Conservation (phyloP, 2,888 invertebrate species). For the Acronicta aceris region DNA sequence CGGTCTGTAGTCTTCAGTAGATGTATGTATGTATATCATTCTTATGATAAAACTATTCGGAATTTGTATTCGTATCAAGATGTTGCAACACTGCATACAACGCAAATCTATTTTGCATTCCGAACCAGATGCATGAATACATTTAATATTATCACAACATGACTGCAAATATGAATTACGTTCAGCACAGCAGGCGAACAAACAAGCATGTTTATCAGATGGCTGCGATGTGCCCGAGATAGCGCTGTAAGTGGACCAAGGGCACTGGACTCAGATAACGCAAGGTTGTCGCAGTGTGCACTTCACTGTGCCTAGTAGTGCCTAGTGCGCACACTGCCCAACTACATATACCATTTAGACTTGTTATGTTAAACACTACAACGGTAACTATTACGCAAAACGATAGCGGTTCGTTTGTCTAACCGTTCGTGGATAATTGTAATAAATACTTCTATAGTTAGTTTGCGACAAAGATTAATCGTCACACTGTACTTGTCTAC, state of each 20-base stretch:
- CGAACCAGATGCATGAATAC: constrained; percentile 46
- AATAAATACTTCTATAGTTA: constrained; percentile 7
- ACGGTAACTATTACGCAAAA: constrained; percentile 27
- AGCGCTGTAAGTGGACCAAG: constrained; percentile 85
- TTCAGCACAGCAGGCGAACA: constrained; percentile 55
- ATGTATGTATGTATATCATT: not conserved
- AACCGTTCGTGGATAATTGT: constrained; percentile 6
- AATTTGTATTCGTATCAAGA: constrained; percentile 18
- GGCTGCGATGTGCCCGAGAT: constrained; percentile 79
- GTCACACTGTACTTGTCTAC: constrained; percentile 1
- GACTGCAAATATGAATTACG: constrained; percentile 57
- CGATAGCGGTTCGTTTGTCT: constrained; percentile 7
- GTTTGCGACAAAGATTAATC: constrained; percentile 15
- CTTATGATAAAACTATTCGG: constrained; percentile 5
- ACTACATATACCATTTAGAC: constrained; percentile 32
- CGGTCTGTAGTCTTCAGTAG: too few relatives aligned
- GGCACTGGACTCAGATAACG: constrained; percentile 81
- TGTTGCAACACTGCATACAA: constrained; percentile 31
- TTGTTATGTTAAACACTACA: constrained; percentile 29
- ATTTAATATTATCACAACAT: constrained; percentile 50
- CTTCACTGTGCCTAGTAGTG: constrained; percentile 32
- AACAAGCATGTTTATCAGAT: constrained; percentile 80
- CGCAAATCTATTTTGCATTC: constrained; percentile 43
- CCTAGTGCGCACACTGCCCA: constrained; percentile 13
- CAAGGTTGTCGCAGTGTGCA: constrained; percentile 75